Evolutionary conservation across 2,888 invertebrate species (phyloP).

Genomic region (Troides aeacus): DNA sequence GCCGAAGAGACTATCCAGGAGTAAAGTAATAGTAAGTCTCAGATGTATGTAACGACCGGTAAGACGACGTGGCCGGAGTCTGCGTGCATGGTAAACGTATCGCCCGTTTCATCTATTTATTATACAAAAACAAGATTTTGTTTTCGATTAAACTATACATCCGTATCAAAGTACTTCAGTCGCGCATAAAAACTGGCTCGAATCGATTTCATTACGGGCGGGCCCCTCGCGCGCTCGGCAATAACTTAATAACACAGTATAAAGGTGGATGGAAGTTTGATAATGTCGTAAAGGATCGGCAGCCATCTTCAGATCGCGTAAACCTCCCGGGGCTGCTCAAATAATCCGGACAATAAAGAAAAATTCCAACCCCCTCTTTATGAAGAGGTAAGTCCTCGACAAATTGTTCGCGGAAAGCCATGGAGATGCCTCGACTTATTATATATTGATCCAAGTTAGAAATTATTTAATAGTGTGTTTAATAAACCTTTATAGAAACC

Average conservation of each 20-base stretch:
- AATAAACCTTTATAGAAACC: too few relatives aligned
- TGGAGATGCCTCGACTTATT: slow-evolving; percentile 44
- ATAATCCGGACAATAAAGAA: slow-evolving; percentile 80
- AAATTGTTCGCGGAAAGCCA: slow-evolving; percentile 56
- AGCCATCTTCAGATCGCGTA: slow-evolving; percentile 75
- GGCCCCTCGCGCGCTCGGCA: slow-evolving; percentile 40
- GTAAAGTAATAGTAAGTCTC: too few relatives aligned
- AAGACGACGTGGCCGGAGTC: too few relatives aligned
- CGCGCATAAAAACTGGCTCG: slow-evolving; percentile 19
- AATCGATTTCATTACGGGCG: slow-evolving; percentile 20
- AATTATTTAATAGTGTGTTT: too few relatives aligned
- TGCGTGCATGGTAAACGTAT: too few relatives aligned
- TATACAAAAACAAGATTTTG: too few relatives aligned
- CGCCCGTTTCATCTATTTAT: too few relatives aligned
- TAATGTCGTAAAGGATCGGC: slow-evolving; percentile 74
- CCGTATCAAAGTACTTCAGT: background rate
- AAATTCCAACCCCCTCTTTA: slow-evolving; percentile 76
- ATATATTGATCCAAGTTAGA: too few relatives aligned
- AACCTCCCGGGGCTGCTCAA: slow-evolving; percentile 72
- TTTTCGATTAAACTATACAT: too few relatives aligned
- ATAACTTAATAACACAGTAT: slow-evolving; percentile 72
- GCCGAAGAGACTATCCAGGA: too few relatives aligned
- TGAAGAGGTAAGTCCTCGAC: slow-evolving; percentile 80
- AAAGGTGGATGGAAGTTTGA: slow-evolving; percentile 72
- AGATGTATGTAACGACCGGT: too few relatives aligned